Base-by-base conservation (phyloP, 1,140 invertebrate species). In the Heliconius nattereri region DNA sequence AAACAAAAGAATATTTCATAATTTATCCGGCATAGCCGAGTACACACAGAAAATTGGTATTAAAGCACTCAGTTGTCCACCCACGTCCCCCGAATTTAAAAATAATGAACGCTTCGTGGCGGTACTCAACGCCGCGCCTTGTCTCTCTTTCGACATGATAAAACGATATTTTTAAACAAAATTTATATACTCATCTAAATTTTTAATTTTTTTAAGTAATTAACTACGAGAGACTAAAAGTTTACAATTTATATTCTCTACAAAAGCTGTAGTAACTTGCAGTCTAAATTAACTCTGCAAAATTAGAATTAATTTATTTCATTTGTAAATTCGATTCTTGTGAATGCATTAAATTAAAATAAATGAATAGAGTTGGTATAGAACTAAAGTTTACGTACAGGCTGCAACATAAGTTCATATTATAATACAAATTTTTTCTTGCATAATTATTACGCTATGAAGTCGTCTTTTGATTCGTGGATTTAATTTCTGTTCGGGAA, bases 231-330 rank as follows among this genome's bases (percentile, higher is more conserved):
- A 32, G 32, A 74, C 45, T 32, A 20, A 74, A 54, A 74, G 26
- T 57, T 54, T 74, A 74, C 9, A 32, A 74, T 74, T 57, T 74
- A 74, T 54, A 26, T 74, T 37, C 49, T 52, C 73, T 54, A 29
- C 45, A 52, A 29, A 9, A 74, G 26, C 49, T 74, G 49, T 74
- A 54, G 20, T 57, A 54, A 35, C 13, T 71, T n/a, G 40, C 23
- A 57, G 32, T 74, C 2, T 32, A n/a, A 74, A 57, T 37, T 35
- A 35, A 35, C 32, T 32, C 32, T 32, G 32, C 7, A 32, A 32
- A 32, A 32, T 32, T 32, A 32, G 32, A 35, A 71, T 71, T 29
- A 20, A 35, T 71, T 71, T 71, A 20, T n/a, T 71, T 71, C 32
- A 7, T 71, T 71, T 37, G 57, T n/a, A 71, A 71, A 71, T 71